Conservation (phyloP, 1,140 invertebrate genomes). For the Neodiprion lecontei region DNA sequence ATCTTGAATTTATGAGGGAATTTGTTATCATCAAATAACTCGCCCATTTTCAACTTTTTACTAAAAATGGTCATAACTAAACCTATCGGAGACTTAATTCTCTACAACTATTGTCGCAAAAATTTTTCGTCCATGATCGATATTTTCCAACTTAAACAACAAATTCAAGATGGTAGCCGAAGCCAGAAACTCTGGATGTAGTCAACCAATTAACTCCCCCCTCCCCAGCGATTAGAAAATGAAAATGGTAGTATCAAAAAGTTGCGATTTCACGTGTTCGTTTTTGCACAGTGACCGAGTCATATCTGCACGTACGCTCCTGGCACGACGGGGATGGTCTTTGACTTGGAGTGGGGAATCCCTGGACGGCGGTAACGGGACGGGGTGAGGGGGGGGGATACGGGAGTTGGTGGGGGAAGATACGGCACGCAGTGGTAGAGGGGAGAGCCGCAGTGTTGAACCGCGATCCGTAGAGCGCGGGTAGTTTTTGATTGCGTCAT, state of each 20-base stretch:
- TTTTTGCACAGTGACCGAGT: background rate
- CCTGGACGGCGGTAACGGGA: background rate
- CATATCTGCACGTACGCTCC: background rate
- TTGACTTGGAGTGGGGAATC: background rate
- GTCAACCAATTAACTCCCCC: too few relatives aligned
- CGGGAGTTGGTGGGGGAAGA: background rate
- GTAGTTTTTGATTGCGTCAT: constrained; percentile 18
- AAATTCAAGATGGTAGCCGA: too few relatives aligned
- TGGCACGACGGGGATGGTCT: background rate
- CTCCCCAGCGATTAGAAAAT: too few relatives aligned
- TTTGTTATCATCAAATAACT: too few relatives aligned
- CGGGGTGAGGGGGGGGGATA: constrained; percentile 25
- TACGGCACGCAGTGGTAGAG: constrained; percentile 31
- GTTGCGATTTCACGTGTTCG: background rate
- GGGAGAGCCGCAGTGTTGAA: constrained; percentile 47
- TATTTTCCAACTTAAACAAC: too few relatives aligned
- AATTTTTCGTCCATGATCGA: too few relatives aligned
- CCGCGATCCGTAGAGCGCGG: constrained; percentile 43
- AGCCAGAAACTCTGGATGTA: too few relatives aligned
- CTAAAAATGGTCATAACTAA: too few relatives aligned
- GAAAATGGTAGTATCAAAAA: background rate
- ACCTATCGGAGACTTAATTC: too few relatives aligned
- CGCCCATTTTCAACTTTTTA: too few relatives aligned
- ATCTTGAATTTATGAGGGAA: too few relatives aligned
- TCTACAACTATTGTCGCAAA: too few relatives aligned